Conservation (phyloP, 2,888 invertebrate genomes). For the Amitus sp. region DNA sequence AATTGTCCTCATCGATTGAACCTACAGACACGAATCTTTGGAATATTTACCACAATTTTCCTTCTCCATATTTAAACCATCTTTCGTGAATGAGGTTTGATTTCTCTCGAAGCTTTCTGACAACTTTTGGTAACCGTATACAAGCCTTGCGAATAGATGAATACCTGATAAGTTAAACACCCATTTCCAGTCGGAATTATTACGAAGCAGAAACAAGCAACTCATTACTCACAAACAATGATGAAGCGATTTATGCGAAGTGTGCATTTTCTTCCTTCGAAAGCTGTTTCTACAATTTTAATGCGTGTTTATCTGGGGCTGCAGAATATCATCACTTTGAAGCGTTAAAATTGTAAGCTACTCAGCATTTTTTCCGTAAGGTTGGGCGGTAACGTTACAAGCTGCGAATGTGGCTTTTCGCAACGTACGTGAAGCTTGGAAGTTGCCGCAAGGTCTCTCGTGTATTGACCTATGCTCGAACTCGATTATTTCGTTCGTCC, state of each 20-base stretch:
- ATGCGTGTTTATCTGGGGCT: not conserved
- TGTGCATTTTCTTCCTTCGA: not conserved
- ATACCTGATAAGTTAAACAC: too few relatives aligned
- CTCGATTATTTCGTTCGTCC: slow-evolving; percentile 2
- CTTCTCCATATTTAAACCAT: too few relatives aligned
- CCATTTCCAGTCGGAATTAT: too few relatives aligned
- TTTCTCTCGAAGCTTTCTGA: too few relatives aligned
- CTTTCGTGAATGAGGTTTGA: too few relatives aligned
- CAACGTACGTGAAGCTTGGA: slow-evolving; percentile 33
- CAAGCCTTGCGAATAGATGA: too few relatives aligned
- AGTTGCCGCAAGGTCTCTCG: slow-evolving; percentile 32
- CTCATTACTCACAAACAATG: not conserved
- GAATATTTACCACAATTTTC: too few relatives aligned
- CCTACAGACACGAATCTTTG: too few relatives aligned
- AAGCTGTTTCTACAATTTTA: not conserved
- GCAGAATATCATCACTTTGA: not conserved
- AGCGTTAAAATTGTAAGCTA: not conserved
- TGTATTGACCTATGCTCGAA: slow-evolving; percentile 2
- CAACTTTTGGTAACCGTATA: too few relatives aligned
- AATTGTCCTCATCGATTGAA: too few relatives aligned
- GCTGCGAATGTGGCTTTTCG: slow-evolving; percentile 49
- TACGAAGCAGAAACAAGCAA: not conserved
- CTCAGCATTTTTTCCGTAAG: not conserved
- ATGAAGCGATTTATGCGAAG: not conserved
- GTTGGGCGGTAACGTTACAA: slow-evolving; percentile 31